phyloP scores from a whole-genome alignment of 2,113 vertebrate species.

The Plotosus lineatus region DNA sequence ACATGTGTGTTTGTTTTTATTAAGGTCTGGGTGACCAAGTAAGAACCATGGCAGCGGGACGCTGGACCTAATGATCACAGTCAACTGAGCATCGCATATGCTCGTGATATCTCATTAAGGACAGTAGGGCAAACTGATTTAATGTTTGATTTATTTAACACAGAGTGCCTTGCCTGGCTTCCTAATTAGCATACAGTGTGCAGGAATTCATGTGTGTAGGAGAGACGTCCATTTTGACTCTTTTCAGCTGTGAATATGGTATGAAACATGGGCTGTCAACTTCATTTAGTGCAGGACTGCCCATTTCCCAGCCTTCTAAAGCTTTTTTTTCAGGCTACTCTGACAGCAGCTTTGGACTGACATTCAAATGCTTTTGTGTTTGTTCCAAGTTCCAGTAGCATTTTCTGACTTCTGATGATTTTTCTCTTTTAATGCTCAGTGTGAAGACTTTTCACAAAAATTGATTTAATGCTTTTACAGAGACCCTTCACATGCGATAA shows the following conservation, averaged over 20 bases:
- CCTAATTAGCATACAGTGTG: slow-evolving; percentile 34
- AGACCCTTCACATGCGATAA: slow-evolving; percentile 34
- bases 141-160: slow-evolving; percentile 36
- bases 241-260: slow-evolving; percentile 32
- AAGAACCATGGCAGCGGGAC: slow-evolving; percentile 33
- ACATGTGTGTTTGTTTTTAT: slow-evolving; percentile 47
- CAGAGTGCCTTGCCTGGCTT: slow-evolving; percentile 2
- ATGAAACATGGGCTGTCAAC: slow-evolving; percentile 37
- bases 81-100: slow-evolving; percentile 1
- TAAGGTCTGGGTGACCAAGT: slow-evolving; percentile 69
- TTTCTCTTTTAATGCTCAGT: slow-evolving; percentile 32
- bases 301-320: slow-evolving; percentile 11
- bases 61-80: slow-evolving; percentile 24
- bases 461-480: slow-evolving; percentile 41
- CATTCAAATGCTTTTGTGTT: slow-evolving; percentile 38
- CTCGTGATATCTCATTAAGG: slow-evolving; percentile 37
- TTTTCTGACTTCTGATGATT: slow-evolving; percentile 35
- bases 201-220: slow-evolving; percentile 36
- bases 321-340: slow-evolving; percentile 9
- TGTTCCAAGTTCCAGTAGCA: slow-evolving; percentile 15
- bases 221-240: slow-evolving; percentile 30
- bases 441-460: slow-evolving; percentile 38
- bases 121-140: slow-evolving; percentile 25
- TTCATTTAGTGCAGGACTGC: slow-evolving; percentile 10
- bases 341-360: slow-evolving; percentile 25